phyloP scores from a whole-genome alignment of 2,888 invertebrate species.

The Harmothoe impar region DNA sequence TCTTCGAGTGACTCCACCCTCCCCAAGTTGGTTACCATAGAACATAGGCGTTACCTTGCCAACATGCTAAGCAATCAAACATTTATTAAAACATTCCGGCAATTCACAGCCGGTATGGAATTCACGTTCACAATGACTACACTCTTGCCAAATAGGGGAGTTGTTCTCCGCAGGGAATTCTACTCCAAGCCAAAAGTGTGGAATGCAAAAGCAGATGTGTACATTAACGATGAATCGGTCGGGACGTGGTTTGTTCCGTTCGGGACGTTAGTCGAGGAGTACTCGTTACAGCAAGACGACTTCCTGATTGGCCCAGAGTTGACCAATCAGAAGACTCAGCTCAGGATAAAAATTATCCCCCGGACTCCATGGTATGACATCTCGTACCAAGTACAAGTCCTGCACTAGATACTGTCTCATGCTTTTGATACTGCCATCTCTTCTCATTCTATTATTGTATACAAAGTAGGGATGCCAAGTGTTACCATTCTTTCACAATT shows the following conservation, averaged over 20 bases:
- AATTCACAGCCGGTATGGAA: constrained; percentile 60
- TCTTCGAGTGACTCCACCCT: neutral
- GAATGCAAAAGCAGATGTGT: constrained; percentile 67
- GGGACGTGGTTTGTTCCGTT: constrained; percentile 69
- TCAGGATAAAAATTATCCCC: constrained; percentile 39
- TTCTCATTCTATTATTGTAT: neutral
- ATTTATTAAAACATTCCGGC: constrained; percentile 50
- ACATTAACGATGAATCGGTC: constrained; percentile 63
- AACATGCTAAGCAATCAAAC: constrained; percentile 59
- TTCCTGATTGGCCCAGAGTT: constrained; percentile 48
- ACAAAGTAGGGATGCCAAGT: too few relatives aligned
- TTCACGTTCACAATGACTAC: constrained; percentile 64
- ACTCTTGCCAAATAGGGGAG: constrained; percentile 45
- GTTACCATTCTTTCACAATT: too few relatives aligned
- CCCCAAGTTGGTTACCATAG: constrained; percentile 48
- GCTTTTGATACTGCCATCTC: neutral
- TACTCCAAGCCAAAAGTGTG: constrained; percentile 65
- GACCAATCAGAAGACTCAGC: neutral
- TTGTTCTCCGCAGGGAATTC: constrained; percentile 66
- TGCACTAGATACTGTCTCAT: constrained; percentile 20
- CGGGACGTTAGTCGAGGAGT: constrained; percentile 68
- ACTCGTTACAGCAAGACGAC: constrained; percentile 67
- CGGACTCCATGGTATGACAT: constrained; percentile 62
- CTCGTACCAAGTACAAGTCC: constrained; percentile 37
- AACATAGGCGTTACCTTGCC: constrained; percentile 65